Base-by-base conservation (phyloP, 2,113 vertebrate genomes). In the Bambusicola thoracicus region DNA sequence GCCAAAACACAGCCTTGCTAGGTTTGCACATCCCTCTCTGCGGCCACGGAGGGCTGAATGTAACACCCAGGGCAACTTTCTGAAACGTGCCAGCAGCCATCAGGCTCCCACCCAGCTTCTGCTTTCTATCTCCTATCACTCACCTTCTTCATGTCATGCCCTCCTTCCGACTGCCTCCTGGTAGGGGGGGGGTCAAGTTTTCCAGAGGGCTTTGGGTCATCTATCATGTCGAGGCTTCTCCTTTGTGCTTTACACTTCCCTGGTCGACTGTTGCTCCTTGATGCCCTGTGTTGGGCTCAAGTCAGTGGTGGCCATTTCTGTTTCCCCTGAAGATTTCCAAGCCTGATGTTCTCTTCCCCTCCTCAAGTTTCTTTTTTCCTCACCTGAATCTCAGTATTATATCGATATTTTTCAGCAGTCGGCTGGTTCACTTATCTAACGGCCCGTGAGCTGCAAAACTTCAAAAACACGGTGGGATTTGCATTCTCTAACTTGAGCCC, bases 111-210 rank as follows among this genome's bases (percentile, higher is more conserved):
- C 11, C 34, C 58, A 92, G 48, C 32, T 61, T 84, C 92, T 95
- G 82, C 80, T 91, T 92, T 90, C 66, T 76, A 88, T 92, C 93
- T 69, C 22, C 85, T 53, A 14, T 88, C 90, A 65, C 73, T 94
- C 78, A 46, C 38, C 34, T 43, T 91, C 75, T 70, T 70, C 75
- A 83, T 88, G 29, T 34, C 74, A n/a, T 89, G 29, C 56, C 30
- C 46, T 89, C 29, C 68, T 85, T 80, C 67, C 1, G 0, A 16
- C 38, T 89, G 63, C 58, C 12, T 89, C 43, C 48, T 68, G 41
- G 43, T 22, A 8, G 30, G 8, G 22, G 30, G 8, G 22, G 49
- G 34, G 29, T 70, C 68, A 49, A n/a, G 72, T 84, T 84, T 95
- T 75, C 73, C 55, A 80, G 67, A 75, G 82, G 36, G 29, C 85